Base-by-base conservation (phyloP, 53 echinoderm and acorn worm genomes). In the Astropecten irregularis region DNA sequence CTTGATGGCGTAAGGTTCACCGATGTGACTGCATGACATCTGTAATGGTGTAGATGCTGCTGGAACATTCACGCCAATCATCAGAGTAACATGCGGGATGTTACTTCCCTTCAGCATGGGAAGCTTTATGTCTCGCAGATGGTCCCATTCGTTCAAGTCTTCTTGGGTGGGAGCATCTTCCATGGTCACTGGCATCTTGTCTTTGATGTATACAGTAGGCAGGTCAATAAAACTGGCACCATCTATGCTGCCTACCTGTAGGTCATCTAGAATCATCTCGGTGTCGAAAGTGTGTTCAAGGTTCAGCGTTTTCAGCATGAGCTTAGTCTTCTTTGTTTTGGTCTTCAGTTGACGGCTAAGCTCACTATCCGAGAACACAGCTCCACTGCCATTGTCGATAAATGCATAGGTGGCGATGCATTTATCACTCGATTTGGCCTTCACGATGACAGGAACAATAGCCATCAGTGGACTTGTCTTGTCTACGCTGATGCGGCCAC, bases 31-130 rank as follows among this genome's bases (percentile, higher is more conserved):
- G 31, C 49, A 33, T 1, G 42, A 50, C 19, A 59, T 84, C 56
- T 91, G 63, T 40, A 88, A 26, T 4, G 88, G 92, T 40, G 64
- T 62, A 8, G 83, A 73, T 0, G 88, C 87, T 2, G 74, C 79
- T 28, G 92, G 87, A 1, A 84, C 81, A 48, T 88, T 84, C 8
- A 36, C 59, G 8, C 92, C 92, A 23, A 92, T 88, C 88, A 92
- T 77, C 28, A 85, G 71, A 11, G 84, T 83, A 13, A 92, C 88
- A 22, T 57, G 66, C n/a, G 83, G 86, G 37, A 87, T 82, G 37
- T 39, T 32, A 9, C 13, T 42, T 36, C 73, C 77, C 28, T 69
- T 10, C 5, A 84, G 35, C 20, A 44, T 51, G 52, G 87, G 91
- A 2, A 91, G 62, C 16, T 70, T 2, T 54, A 77, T 87, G 49